A percentile compares a stretch with the other conserved stretches of the same genome.
These are phyloP conservation scores for Phaethon lepturus DNA, from an alignment of 2,113 vertebrate species.

Conservation along the genomic window DNA sequence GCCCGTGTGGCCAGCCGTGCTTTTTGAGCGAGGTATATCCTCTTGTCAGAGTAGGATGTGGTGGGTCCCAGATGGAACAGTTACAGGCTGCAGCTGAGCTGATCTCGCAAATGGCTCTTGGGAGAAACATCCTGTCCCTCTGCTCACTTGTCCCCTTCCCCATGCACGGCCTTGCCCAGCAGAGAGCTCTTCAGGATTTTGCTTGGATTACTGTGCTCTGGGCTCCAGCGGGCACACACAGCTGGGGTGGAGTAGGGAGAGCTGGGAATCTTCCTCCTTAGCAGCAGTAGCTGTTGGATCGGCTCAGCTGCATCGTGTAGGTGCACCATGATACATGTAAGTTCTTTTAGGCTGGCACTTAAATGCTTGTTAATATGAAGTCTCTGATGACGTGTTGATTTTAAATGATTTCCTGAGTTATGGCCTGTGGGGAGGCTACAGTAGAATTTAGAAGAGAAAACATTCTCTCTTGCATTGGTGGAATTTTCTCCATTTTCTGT, in stretches of 20 bases:
- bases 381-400: background rate
- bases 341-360: background rate
- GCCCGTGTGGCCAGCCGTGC: background rate
- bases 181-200: background rate
- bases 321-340: rapidly evolving
- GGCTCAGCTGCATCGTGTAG: background rate
- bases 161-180: background rate
- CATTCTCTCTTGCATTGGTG: background rate
- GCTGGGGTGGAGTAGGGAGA: background rate
- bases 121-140: background rate
- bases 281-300: background rate
- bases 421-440: background rate
- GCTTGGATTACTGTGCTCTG: background rate
- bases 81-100: background rate
- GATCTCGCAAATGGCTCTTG: background rate
- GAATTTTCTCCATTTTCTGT: background rate
- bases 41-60: background rate
- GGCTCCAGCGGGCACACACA: background rate
- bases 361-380: background rate
- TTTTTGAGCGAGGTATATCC: background rate
- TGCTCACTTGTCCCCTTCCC: background rate
- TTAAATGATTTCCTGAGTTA: background rate
- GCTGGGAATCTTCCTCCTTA: background rate
- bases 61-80: slow-evolving; percentile 10
- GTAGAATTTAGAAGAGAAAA: background rate